Percentiles rank a stretch among this genome's conserved stretches.
Evolutionary conservation across 2,113 vertebrate genomes (phyloP).

Genomic region (Phainopepla nitens): DNA sequence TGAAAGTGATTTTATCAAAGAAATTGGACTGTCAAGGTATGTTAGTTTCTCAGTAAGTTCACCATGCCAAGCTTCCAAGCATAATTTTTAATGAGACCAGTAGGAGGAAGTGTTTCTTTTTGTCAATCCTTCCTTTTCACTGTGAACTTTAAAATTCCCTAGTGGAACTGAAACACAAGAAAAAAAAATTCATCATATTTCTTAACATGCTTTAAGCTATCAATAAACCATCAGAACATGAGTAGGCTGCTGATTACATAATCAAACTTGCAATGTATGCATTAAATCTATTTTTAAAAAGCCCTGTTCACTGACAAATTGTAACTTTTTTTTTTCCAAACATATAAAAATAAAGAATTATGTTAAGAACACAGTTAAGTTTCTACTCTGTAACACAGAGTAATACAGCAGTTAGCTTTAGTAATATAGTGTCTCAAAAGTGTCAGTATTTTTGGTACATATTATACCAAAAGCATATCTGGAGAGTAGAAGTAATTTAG

Average conservation of each 20-base stretch:
- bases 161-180: neutral
- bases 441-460: neutral
- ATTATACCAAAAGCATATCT: neutral
- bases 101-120: neutral
- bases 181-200: neutral
- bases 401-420: neutral
- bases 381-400: neutral
- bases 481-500: neutral
- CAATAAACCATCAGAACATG: neutral
- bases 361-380: neutral
- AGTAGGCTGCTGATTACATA: neutral
- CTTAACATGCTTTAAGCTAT: neutral
- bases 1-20: neutral
- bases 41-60: neutral
- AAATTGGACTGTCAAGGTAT: neutral
- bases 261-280: neutral
- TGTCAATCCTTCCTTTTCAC: neutral
- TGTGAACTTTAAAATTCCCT: neutral
- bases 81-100: neutral
- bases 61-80: neutral
- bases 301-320: neutral
- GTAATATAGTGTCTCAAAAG: neutral
- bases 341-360: neutral
- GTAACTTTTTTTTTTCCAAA: neutral
- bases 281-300: neutral